Percentiles rank a stretch among this genome's conserved stretches.
phyloP scores from a whole-genome alignment of 2,113 vertebrate genomes.

The Promerops cafer region DNA sequence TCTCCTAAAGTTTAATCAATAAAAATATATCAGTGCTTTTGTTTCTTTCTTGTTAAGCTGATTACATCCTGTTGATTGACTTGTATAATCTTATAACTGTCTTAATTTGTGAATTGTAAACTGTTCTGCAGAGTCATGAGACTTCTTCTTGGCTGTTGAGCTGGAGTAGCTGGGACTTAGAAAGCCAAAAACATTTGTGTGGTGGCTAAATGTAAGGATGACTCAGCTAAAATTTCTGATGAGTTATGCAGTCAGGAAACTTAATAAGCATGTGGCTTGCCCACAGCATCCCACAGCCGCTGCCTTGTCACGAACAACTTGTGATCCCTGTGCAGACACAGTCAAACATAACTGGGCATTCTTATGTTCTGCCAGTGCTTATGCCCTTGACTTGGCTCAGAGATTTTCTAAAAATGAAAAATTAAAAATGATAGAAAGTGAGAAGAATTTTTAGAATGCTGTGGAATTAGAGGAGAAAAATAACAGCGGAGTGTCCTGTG shows the following conservation, averaged over 20 bases:
- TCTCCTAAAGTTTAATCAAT: background rate
- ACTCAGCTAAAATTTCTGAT: conserved; percentile 33
- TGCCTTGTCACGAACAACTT: background rate
- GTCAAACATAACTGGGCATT: background rate
- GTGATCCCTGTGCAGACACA: background rate
- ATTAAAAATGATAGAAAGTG: fast-evolving
- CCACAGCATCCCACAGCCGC: fast-evolving
- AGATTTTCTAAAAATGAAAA: background rate
- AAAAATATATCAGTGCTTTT: background rate
- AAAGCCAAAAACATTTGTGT: background rate
- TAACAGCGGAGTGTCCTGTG: background rate
- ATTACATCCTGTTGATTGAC: background rate
- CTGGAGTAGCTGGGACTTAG: background rate
- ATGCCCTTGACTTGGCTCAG: background rate
- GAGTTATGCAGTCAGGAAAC: background rate
- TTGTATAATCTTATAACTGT: background rate
- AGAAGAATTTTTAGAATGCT: background rate
- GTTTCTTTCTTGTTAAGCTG: background rate
- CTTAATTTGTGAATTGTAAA: background rate
- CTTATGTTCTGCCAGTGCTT: background rate
- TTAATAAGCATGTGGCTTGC: background rate
- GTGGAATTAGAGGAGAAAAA: background rate
- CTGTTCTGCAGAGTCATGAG: conserved; percentile 9
- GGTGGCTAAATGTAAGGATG: conserved; percentile 24
- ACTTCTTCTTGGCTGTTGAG: background rate